Conservation (phyloP, 64 coral and sea anemone genomes). For the Actinia equina region DNA sequence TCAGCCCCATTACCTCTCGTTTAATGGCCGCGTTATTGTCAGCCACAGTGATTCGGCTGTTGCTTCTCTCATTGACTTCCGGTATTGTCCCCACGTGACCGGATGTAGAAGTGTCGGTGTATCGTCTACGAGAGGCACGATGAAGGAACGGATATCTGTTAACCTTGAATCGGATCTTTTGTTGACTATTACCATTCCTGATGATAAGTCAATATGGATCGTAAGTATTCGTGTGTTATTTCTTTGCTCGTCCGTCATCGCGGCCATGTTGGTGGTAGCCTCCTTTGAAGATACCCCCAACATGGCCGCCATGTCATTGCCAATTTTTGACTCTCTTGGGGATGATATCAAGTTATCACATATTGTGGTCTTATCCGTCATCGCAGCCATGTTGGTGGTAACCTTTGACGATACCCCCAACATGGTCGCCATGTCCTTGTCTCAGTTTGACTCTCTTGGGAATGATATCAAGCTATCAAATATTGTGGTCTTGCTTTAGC, state of each 20-base stretch:
- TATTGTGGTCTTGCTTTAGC: no score
- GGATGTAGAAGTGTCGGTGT: slow-evolving; percentile 71
- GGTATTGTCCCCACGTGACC: slow-evolving; percentile 81
- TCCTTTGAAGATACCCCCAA: no score
- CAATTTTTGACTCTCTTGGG: no score
- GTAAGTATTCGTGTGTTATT: slow-evolving; percentile 57
- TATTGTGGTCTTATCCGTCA: neutral
- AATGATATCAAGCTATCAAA: no score
- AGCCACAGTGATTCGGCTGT: slow-evolving; percentile 59
- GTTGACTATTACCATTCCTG: slow-evolving; percentile 70
- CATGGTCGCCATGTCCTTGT: no score
- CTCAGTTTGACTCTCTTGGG: no score
- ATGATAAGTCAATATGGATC: slow-evolving; percentile 85
- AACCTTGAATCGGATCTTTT: slow-evolving; percentile 46
- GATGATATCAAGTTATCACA: no score
- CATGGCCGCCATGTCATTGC: no score
- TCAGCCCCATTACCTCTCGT: slow-evolving; percentile 76
- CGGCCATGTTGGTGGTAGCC: no score
- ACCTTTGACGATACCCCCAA: no score
- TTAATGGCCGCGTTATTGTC: slow-evolving; percentile 72
- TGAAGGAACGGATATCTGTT: slow-evolving; percentile 72
- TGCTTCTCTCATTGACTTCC: slow-evolving; percentile 46
- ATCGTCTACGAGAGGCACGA: slow-evolving; percentile 24
- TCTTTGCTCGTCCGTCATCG: neutral
- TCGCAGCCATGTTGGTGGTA: no score